Evolutionary conservation across 2,797 vertebrate species (phyloP), one percentile per base, ranked within the genome.

Genomic region (Falco columbarius): DNA sequence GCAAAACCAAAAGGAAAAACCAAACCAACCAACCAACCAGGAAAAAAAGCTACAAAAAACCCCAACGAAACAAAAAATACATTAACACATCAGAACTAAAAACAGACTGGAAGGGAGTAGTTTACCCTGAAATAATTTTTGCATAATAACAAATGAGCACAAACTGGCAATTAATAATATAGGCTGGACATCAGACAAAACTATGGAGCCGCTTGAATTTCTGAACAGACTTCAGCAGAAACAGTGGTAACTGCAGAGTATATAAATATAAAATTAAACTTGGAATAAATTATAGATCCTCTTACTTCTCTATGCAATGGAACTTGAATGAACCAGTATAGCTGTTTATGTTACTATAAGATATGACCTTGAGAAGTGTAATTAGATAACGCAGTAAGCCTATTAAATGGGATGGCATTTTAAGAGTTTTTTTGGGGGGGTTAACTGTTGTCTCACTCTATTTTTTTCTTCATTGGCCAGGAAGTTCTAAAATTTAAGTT

Each of bases 341-440:
- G 47, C 12, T 12, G 4, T 87, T 67, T 67, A 40, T 52, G 24
- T 4, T n/a, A 14, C 16, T 27, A 4, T 17, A 51, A 42, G 22
- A 40, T 47, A 56, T 0, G 3, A 6, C 3, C 12, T 24, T 49
- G 7, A 66, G 44, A 90, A 82, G 4, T 9, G 4, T 27, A 30
- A 38, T 56, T 22, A 86, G 30, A 63, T 47, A 84, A 58, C 72
- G 18, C 3, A 75, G 29, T 49, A 9, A 81, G 4, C 7, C 5
- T 42, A 10, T n/a, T 32, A 10, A 7, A 54, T 71, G 1, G 1
- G 7, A 21, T 46, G 19, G 9, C 7, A 63, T 77, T 84, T 79
- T 22, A 79, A 38, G 27, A 49, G 5, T 7, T 3, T 9, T 7
- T 20, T 18, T 52, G 47, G 3, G 3, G 3, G 3, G 2, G 2